A percentile compares a stretch with the other conserved stretches of the same genome.
Evolutionary conservation across 2,888 invertebrate species (phyloP).

Genomic region (Caenorhabditis becei): DNA sequence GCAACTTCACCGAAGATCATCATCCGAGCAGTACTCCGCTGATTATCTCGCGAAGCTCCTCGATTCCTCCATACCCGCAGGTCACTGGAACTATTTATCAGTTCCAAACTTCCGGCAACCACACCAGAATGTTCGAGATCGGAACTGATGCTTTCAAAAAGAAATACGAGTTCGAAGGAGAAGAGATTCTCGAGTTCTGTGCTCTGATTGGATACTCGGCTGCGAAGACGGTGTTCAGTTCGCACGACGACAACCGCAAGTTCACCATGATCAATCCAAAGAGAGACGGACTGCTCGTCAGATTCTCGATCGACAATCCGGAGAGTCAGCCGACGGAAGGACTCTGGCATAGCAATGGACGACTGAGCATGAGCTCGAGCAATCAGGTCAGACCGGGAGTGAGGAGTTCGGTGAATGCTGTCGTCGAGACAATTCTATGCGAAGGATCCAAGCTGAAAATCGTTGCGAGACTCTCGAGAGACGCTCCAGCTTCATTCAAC

Average conservation of each 20-base stretch:
- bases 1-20: neutral
- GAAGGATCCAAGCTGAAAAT: neutral
- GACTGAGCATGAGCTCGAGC: slow-evolving; percentile 1
- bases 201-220: slow-evolving; percentile 19
- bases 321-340: slow-evolving; percentile 18
- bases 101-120: neutral
- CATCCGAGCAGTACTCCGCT: neutral
- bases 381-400: too few species aligned
- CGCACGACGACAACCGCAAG: slow-evolving; percentile 1
- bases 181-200: slow-evolving; percentile 23
- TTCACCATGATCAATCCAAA: slow-evolving; percentile 6
- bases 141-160: slow-evolving; percentile 9
- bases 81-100: neutral
- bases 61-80: neutral
- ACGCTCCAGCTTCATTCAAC: neutral
- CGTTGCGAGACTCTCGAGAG: slow-evolving; percentile 1
- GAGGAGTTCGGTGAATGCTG: neutral
- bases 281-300: neutral
- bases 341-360: slow-evolving; percentile 15
- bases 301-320: slow-evolving; percentile 20
- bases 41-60: neutral
- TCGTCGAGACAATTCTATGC: slow-evolving; percentile 8
- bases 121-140: neutral
- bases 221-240: neutral
- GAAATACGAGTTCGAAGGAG: neutral